A percentile compares a stretch with the other conserved stretches of the same genome.
phyloP scores from a whole-genome alignment of 2,797 vertebrate genomes.

The Phylloscopus collybita region DNA sequence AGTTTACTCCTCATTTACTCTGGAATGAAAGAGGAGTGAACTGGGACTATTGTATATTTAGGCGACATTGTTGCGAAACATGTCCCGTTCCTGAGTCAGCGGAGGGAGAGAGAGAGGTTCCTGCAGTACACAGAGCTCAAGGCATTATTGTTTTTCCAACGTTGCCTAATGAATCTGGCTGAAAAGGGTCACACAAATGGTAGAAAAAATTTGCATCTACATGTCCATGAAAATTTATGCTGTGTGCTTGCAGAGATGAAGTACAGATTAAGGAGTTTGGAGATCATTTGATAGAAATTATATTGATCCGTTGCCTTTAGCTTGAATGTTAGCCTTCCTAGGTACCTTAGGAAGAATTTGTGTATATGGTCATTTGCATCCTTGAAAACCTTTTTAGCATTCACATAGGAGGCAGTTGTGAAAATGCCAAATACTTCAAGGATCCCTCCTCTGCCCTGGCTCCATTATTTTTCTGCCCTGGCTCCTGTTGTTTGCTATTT shows the following conservation, averaged over 20 bases:
- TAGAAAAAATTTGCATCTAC: not conserved
- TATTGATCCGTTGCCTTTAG: not conserved
- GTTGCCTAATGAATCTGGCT: not conserved
- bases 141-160: not conserved
- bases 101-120: not conserved
- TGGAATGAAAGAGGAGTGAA: constrained; percentile 5
- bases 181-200: constrained; percentile 5
- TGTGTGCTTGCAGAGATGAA: not conserved
- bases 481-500: not conserved
- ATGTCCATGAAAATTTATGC: not conserved
- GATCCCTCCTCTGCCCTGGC: not conserved
- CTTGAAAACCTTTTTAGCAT: not conserved
- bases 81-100: not conserved
- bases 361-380: constrained; percentile 6
- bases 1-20: constrained; percentile 39
- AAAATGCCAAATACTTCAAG: not conserved
- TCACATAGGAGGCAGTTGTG: not conserved
- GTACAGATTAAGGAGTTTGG: not conserved
- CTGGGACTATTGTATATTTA: not conserved
- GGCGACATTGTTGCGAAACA: not conserved
- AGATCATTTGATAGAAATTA: not conserved
- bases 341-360: not conserved
- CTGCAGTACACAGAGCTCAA: not conserved
- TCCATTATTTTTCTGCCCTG: not conserved
- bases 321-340: not conserved